Conservation (phyloP, 1,140 invertebrate genomes). For the Stegodyphus dumicola region DNA sequence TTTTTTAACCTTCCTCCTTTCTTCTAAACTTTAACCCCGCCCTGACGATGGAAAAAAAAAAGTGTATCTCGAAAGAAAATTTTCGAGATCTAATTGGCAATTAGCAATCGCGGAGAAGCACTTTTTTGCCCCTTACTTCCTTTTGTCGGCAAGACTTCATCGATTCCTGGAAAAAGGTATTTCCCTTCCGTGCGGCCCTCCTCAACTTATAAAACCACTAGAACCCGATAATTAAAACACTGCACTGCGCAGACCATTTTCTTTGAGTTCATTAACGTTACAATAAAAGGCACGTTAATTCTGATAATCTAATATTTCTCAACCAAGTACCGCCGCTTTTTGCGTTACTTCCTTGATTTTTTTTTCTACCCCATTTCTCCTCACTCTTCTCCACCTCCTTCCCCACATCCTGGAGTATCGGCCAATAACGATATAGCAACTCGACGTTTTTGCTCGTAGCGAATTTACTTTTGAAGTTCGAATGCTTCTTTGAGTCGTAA, state of each 20-base stretch:
- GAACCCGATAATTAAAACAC: conserved; percentile 61
- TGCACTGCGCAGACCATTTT: conserved; percentile 44
- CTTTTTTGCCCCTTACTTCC: conserved; percentile 54
- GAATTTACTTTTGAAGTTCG: conserved; percentile 61
- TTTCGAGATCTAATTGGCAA: conserved; percentile 60
- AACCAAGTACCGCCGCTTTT: conserved; percentile 57
- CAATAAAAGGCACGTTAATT: conserved; percentile 61
- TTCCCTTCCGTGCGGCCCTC: conserved; percentile 11
- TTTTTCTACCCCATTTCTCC: background rate
- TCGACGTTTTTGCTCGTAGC: conserved; percentile 51
- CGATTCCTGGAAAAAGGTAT: conserved; percentile 57
- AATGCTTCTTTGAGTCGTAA: conserved; percentile 43
- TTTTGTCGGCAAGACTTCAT: conserved; percentile 55
- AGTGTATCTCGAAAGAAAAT: conserved; percentile 10
- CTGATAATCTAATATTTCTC: conserved; percentile 61
- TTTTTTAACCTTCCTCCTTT: background rate
- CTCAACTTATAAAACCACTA: conserved; percentile 59
- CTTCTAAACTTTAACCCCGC: conserved; percentile 57
- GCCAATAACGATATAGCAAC: conserved; percentile 60
- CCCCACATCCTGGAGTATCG: conserved; percentile 41
- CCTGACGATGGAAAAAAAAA: conserved; percentile 11
- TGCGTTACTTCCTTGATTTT: conserved; percentile 43
- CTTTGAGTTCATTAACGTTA: conserved; percentile 60
- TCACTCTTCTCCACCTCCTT: background rate
- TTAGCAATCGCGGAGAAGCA: conserved; percentile 57